These are phyloP conservation scores for Hylia prasina DNA, from an alignment of 2,113 vertebrate genomes.

Conservation along the genomic window DNA sequence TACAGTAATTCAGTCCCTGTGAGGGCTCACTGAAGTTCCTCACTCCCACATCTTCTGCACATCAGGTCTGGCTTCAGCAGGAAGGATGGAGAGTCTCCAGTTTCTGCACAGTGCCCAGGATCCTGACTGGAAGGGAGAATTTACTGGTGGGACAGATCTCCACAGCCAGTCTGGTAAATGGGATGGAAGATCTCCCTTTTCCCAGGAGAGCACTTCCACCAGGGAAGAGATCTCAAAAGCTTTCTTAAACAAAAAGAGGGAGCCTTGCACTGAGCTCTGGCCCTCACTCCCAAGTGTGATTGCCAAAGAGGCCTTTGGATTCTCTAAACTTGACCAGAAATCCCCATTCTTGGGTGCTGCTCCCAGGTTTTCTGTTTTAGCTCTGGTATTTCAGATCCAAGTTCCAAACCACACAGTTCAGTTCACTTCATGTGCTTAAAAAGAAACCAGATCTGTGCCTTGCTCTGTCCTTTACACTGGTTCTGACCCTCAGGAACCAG, in stretches of 20 bases:
- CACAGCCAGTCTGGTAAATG: neutral
- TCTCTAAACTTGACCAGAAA: neutral
- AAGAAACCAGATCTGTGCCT: neutral
- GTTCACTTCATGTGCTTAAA: neutral
- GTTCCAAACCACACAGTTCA: neutral
- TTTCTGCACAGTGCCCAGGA: neutral
- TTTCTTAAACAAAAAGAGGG: neutral
- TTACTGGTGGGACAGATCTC: neutral
- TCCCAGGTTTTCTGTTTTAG: neutral
- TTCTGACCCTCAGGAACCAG: conserved; percentile 31
- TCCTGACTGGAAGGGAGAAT: neutral
- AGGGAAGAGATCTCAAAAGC: neutral
- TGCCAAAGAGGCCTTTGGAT: neutral
- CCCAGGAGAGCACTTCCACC: neutral
- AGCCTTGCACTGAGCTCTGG: neutral
- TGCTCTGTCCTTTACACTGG: neutral
- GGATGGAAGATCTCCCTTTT: neutral
- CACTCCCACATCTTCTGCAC: neutral
- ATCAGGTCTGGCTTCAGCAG: neutral
- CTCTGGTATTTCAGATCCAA: neutral
- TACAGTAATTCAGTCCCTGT: neutral
- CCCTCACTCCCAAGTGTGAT: neutral
- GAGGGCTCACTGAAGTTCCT: neutral
- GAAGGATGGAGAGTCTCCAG: neutral
- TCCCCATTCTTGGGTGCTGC: neutral